Conservation (phyloP, 2,888 invertebrate genomes). For the Cataglyphis altisquamis region DNA sequence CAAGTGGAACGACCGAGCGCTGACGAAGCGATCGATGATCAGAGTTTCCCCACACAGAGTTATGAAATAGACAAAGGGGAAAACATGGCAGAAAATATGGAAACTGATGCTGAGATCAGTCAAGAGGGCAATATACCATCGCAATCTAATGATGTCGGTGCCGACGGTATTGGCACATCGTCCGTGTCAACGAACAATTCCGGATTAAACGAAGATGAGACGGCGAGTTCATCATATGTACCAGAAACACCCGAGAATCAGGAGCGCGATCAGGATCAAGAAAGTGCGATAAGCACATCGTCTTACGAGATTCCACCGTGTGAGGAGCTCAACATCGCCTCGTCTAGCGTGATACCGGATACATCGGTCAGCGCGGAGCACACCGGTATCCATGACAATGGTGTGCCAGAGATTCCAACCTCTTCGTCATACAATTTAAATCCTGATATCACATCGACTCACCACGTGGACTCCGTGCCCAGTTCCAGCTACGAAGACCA, state of each 20-base stretch:
- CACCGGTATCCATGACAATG: conserved; percentile 83
- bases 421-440: conserved; percentile 84
- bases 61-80: conserved; percentile 82
- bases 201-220: conserved; percentile 84
- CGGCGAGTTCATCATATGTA: conserved; percentile 84
- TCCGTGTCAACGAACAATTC: conserved; percentile 81
- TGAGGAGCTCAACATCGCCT: conserved; percentile 84
- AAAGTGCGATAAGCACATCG: conserved; percentile 85
- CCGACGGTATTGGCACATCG: conserved; percentile 82
- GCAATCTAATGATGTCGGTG: conserved; percentile 83
- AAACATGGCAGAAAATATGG: conserved; percentile 78
- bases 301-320: conserved; percentile 85
- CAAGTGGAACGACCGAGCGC: conserved; percentile 73
- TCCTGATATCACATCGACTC: conserved; percentile 83
- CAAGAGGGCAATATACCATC: conserved; percentile 83
- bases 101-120: conserved; percentile 80
- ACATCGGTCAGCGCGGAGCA: conserved; percentile 81
- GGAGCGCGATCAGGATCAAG: conserved; percentile 85
- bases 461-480: conserved; percentile 81
- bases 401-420: conserved; percentile 83
- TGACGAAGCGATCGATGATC: conserved; percentile 79
- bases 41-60: conserved; percentile 83
- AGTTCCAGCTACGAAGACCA: conserved; percentile 84
- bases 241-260: conserved; percentile 85
- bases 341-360: conserved; percentile 82